Conservation (phyloP, 2,113 vertebrate species). For the Aphyosemion australe region DNA sequence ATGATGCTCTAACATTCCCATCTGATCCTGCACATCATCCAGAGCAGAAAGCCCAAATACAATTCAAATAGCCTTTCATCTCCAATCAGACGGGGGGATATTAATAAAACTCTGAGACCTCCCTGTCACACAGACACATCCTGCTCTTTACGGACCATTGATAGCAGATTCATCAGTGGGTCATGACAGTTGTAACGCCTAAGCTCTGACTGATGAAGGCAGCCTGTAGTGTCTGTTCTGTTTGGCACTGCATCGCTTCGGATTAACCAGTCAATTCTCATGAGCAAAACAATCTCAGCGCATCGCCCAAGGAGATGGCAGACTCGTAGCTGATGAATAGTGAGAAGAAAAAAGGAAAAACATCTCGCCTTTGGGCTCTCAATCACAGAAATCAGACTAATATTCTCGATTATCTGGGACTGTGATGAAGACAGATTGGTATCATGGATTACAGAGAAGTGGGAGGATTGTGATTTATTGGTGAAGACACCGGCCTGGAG, state of each 20-base stretch:
- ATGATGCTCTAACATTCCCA: neutral
- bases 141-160: slow-evolving; percentile 46
- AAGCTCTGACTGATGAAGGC: slow-evolving; percentile 66
- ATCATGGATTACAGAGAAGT: slow-evolving; percentile 18
- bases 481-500: slow-evolving; percentile 22
- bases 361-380: slow-evolving; percentile 38
- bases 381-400: slow-evolving; percentile 52
- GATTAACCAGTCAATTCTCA: slow-evolving; percentile 72
- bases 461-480: slow-evolving; percentile 41
- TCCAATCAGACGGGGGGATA: slow-evolving; percentile 39
- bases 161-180: slow-evolving; percentile 65
- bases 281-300: slow-evolving; percentile 61
- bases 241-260: slow-evolving; percentile 50
- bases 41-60: slow-evolving; percentile 3
- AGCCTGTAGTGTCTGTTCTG: slow-evolving; percentile 47
- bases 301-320: slow-evolving; percentile 56
- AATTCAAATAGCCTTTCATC: slow-evolving; percentile 30
- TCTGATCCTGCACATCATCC: slow-evolving; percentile 13
- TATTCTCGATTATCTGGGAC: slow-evolving; percentile 45
- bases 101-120: slow-evolving; percentile 51
- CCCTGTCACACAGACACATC: slow-evolving; percentile 14
- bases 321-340: slow-evolving; percentile 55
- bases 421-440: slow-evolving; percentile 46
- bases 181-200: slow-evolving; percentile 36
- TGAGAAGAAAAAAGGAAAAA: slow-evolving; percentile 4